These are phyloP conservation scores for Zygothrica quintamaculata DNA, from an alignment of 2,888 invertebrate genomes.

Conservation along the genomic window DNA sequence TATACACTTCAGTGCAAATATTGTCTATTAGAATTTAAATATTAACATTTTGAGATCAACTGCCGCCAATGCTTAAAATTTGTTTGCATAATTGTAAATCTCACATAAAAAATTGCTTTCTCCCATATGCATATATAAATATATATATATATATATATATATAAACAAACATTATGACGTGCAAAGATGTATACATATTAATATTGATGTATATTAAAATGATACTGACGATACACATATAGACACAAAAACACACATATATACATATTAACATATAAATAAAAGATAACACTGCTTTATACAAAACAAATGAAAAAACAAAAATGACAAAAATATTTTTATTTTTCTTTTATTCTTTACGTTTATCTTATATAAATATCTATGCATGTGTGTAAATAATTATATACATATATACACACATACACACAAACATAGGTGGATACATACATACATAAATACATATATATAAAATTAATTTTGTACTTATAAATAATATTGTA, in stretches of 20 bases:
- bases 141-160: constrained; percentile 16
- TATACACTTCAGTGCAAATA: constrained; percentile 20
- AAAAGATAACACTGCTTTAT: too few relatives aligned
- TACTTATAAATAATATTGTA: constrained; percentile 51
- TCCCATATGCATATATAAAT: constrained; percentile 38
- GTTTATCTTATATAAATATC: constrained; percentile 24
- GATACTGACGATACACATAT: constrained; percentile 69
- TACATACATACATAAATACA: constrained; percentile 38
- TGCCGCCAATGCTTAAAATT: constrained; percentile 55
- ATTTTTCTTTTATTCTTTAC: constrained; percentile 24
- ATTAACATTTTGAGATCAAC: constrained; percentile 17
- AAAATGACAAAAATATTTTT: constrained; percentile 47
- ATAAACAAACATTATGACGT: constrained; percentile 28
- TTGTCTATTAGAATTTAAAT: constrained; percentile 5
- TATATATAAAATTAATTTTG: constrained; percentile 74
- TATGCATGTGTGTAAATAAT: too few relatives aligned
- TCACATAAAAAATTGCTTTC: constrained; percentile 28
- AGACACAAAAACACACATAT: constrained; percentile 39
- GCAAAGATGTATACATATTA: constrained; percentile 30
- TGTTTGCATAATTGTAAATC: constrained; percentile 35
- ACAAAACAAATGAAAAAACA: constrained; percentile 24
- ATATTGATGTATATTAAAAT: constrained; percentile 68
- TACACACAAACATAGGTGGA: constrained; percentile 40
- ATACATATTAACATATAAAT: too few relatives aligned
- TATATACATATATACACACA: constrained; percentile 44